phyloP scores from a whole-genome alignment of 2,888 invertebrate genomes.

The Melinaea marsaeus region DNA sequence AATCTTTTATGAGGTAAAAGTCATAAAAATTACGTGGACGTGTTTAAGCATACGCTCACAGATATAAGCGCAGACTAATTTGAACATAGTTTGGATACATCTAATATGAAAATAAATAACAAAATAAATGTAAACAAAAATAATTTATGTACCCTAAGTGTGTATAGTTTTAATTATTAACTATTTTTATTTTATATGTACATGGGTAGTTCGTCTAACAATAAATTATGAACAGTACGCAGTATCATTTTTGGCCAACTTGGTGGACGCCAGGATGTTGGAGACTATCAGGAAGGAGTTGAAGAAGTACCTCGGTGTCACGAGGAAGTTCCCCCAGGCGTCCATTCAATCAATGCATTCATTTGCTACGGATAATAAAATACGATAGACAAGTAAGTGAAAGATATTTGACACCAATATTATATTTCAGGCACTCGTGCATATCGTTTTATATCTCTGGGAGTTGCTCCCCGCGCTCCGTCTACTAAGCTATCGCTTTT shows the following conservation, averaged over 20 bases:
- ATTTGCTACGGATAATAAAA: conserved; percentile 76
- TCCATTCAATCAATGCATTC: too few relatives aligned
- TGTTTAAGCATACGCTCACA: too few relatives aligned
- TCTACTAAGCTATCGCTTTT: too few relatives aligned
- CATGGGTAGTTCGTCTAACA: background rate
- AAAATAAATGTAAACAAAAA: too few relatives aligned
- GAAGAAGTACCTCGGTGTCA: conserved; percentile 94
- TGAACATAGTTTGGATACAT: too few relatives aligned
- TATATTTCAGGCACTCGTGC: background rate
- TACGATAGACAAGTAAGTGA: conserved; percentile 89
- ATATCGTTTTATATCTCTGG: background rate
- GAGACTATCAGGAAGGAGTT: conserved; percentile 95
- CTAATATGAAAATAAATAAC: too few relatives aligned
- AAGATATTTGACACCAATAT: background rate
- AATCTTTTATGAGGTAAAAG: background rate
- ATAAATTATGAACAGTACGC: conserved; percentile 81
- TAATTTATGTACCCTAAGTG: too few relatives aligned
- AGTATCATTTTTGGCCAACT: conserved; percentile 90
- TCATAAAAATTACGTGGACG: too few relatives aligned
- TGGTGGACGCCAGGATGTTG: conserved; percentile 95
- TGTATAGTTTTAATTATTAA: too few relatives aligned
- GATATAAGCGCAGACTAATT: too few relatives aligned
- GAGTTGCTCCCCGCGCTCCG: too few relatives aligned
- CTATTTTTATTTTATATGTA: too few relatives aligned
- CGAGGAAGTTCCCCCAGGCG: conserved; percentile 95